Evolutionary conservation across 2,113 vertebrate species (phyloP).

Genomic region (Antidorcas marsupialis): DNA sequence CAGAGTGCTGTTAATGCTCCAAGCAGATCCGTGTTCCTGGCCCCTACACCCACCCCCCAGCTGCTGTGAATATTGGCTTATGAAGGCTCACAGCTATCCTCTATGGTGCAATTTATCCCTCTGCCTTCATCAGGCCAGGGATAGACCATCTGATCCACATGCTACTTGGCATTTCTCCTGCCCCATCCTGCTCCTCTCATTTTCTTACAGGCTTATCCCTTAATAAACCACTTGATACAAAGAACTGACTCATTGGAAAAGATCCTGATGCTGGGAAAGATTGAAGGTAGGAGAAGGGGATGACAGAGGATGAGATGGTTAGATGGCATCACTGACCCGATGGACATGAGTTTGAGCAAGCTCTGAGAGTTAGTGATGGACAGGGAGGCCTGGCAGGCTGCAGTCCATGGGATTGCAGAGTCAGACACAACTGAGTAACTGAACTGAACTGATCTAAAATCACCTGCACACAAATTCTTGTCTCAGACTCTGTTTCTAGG

Average conservation of each 20-base stretch:
- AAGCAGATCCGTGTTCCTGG: neutral
- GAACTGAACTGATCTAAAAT: neutral
- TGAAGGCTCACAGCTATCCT: neutral
- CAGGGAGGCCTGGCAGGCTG: neutral
- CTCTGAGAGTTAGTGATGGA: neutral
- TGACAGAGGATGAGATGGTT: neutral
- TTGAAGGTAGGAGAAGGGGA: neutral
- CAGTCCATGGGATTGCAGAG: neutral
- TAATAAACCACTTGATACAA: neutral
- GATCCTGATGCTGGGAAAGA: neutral
- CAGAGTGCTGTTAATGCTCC: neutral
- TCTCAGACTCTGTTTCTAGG: neutral
- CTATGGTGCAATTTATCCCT: neutral
- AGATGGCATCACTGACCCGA: neutral
- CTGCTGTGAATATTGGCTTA: neutral
- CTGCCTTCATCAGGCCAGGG: neutral
- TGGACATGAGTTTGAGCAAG: neutral
- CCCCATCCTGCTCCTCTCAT: neutral
- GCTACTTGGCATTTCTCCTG: neutral
- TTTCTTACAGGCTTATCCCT: neutral
- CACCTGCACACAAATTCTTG: neutral
- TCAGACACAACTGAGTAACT: neutral
- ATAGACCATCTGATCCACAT: neutral
- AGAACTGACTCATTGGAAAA: neutral
- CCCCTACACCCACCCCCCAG: neutral